Conservation (phyloP, 92 coral and sea anemone species). For the Plumapathes pennacea region DNA sequence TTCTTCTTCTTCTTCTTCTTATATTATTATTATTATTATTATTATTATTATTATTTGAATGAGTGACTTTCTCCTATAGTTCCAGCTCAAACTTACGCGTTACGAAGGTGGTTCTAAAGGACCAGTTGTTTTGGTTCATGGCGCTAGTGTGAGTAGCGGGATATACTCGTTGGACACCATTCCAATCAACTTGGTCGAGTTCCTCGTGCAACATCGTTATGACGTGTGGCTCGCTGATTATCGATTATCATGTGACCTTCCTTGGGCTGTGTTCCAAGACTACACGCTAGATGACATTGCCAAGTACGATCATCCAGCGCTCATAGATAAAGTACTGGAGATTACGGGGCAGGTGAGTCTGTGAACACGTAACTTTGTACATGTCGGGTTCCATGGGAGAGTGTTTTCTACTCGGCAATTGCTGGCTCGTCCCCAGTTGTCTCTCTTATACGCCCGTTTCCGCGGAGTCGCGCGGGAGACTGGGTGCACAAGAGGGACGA, state of each 20-base stretch:
- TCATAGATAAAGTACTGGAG: conserved; percentile 47
- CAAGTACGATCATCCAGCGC: conserved; percentile 37
- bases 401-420: background rate
- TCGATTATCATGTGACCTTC: conserved; percentile 45
- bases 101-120: conserved; percentile 43
- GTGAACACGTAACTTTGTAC: background rate
- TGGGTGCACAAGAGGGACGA: no score
- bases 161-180: conserved; percentile 46
- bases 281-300: conserved; percentile 52
- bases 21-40: no score
- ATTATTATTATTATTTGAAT: no score
- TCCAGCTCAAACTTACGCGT: conserved; percentile 32
- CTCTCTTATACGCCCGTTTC: no score
- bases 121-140: conserved; percentile 51
- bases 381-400: background rate
- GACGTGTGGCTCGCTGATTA: conserved; percentile 61
- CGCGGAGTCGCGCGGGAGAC: no score
- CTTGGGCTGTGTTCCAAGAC: conserved; percentile 10
- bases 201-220: conserved; percentile 26
- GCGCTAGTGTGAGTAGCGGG: conserved; percentile 50
- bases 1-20: background rate
- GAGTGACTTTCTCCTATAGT: conserved; percentile 25
- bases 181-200: conserved; percentile 43
- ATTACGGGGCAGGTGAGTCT: conserved; percentile 33
- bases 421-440: no score